Percentiles rank a stretch among this genome's conserved stretches.
Evolutionary conservation across 2,797 vertebrate species (phyloP).

Genomic region (Picus viridis): DNA sequence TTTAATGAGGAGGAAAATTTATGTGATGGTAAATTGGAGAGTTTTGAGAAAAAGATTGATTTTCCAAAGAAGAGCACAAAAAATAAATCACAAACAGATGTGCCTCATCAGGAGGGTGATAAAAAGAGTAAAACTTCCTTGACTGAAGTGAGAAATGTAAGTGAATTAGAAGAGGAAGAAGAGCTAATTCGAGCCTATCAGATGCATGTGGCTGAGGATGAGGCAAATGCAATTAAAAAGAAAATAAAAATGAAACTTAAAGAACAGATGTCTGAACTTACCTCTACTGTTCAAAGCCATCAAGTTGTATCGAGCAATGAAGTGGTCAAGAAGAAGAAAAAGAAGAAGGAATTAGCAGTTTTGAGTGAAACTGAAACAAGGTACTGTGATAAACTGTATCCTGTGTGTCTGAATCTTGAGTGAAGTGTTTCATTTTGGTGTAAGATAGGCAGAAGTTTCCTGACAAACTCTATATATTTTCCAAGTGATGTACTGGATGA

Average conservation of each 20-base stretch:
- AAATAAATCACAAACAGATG: slow-evolving; percentile 56
- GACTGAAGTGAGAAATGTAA: slow-evolving; percentile 66
- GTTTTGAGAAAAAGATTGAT: slow-evolving; percentile 55
- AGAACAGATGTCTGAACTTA: slow-evolving; percentile 75
- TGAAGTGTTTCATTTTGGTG: not conserved
- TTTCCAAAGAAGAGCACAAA: slow-evolving; percentile 62
- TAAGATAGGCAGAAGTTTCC: not conserved
- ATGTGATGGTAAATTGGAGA: slow-evolving; percentile 42
- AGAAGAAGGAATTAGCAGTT: slow-evolving; percentile 83
- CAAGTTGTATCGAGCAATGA: slow-evolving; percentile 81
- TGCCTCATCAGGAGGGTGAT: slow-evolving; percentile 46
- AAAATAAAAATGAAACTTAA: slow-evolving; percentile 80
- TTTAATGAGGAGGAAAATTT: slow-evolving; percentile 67
- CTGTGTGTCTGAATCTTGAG: not conserved
- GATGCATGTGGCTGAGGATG: slow-evolving; percentile 84
- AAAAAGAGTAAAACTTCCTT: slow-evolving; percentile 75
- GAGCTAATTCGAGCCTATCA: slow-evolving; percentile 86
- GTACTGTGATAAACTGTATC: slow-evolving; percentile 54
- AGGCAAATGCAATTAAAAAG: slow-evolving; percentile 84
- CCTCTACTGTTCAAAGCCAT: slow-evolving; percentile 65
- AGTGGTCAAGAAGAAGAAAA: slow-evolving; percentile 86
- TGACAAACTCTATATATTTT: not conserved
- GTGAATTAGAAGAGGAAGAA: slow-evolving; percentile 80
- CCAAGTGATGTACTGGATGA: not conserved
- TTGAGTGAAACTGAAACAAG: slow-evolving; percentile 79